phyloP scores from a whole-genome alignment of 1,140 invertebrate species.

The Pteromalus puparum region DNA sequence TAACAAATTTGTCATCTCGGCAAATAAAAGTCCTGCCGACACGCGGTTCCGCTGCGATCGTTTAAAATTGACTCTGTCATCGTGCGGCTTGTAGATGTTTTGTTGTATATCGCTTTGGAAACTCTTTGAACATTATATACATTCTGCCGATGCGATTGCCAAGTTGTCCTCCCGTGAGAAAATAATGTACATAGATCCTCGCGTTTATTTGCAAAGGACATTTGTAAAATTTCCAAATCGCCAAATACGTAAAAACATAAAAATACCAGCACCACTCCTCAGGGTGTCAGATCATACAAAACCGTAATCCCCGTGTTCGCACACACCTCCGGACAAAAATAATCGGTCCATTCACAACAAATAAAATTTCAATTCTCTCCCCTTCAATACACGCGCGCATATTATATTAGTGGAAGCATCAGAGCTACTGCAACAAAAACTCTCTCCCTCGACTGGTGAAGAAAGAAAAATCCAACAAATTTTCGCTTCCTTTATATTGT shows the following conservation, averaged over 20 bases:
- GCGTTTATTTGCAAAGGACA: background rate
- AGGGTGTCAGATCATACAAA: background rate
- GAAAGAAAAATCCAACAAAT: slow-evolving; percentile 40
- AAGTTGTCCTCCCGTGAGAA: background rate
- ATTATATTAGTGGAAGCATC: too few relatives aligned
- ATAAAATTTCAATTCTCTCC: slow-evolving; percentile 34
- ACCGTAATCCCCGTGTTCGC: background rate
- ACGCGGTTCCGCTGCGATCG: background rate
- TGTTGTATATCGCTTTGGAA: background rate
- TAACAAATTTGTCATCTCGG: slow-evolving; percentile 49
- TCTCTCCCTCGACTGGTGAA: background rate
- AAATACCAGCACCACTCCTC: background rate
- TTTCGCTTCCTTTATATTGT: slow-evolving; percentile 32
- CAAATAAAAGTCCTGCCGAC: background rate
- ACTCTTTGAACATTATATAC: too few relatives aligned
- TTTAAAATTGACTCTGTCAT: slow-evolving; percentile 13
- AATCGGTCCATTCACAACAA: slow-evolving; percentile 46
- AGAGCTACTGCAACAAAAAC: slow-evolving; percentile 11
- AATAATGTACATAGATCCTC: background rate
- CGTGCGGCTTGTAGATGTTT: too few relatives aligned
- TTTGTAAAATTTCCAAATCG: background rate
- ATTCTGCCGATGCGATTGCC: too few relatives aligned
- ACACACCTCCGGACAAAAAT: slow-evolving; percentile 25
- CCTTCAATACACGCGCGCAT: background rate
- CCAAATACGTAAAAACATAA: background rate